These are phyloP conservation scores for Prolemur simus DNA, from an alignment of 2,113 vertebrate species.

Conservation along the genomic window DNA sequence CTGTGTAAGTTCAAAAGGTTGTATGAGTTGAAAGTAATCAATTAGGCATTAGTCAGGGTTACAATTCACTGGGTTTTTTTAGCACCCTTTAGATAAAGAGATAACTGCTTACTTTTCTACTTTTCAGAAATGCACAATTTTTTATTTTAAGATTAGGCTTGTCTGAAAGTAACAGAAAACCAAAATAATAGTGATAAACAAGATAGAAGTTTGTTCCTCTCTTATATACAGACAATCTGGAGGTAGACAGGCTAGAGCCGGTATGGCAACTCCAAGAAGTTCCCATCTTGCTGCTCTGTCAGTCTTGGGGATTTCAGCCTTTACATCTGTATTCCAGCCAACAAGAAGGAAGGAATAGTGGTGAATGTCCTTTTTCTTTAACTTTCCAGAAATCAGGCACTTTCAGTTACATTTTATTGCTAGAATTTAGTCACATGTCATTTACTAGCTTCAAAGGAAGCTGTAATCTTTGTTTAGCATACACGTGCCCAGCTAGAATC, in stretches of 20 bases:
- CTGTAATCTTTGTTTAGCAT: neutral
- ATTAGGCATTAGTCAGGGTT: neutral
- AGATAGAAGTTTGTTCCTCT: neutral
- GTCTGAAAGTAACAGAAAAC: neutral
- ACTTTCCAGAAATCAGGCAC: neutral
- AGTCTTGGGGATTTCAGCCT: neutral
- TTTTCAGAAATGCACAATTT: conserved; percentile 12
- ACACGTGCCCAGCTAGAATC: neutral
- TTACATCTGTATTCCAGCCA: neutral
- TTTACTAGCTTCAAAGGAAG: neutral
- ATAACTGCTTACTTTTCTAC: neutral
- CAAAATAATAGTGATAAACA: neutral
- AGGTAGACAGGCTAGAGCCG: neutral
- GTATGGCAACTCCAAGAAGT: neutral
- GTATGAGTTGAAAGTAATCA: neutral
- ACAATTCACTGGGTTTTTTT: neutral
- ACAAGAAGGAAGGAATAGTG: neutral
- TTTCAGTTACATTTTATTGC: neutral
- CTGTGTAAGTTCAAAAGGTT: neutral
- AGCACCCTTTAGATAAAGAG: neutral
- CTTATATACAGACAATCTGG: too few relatives aligned
- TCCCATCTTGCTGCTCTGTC: neutral
- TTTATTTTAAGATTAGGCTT: neutral
- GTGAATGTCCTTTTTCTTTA: neutral
- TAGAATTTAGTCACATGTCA: neutral